A percentile compares a stretch with the other conserved stretches of the same genome.
Evolutionary conservation across 2,797 vertebrate genomes (phyloP).

Genomic region (Distichodus sexfasciatus): DNA sequence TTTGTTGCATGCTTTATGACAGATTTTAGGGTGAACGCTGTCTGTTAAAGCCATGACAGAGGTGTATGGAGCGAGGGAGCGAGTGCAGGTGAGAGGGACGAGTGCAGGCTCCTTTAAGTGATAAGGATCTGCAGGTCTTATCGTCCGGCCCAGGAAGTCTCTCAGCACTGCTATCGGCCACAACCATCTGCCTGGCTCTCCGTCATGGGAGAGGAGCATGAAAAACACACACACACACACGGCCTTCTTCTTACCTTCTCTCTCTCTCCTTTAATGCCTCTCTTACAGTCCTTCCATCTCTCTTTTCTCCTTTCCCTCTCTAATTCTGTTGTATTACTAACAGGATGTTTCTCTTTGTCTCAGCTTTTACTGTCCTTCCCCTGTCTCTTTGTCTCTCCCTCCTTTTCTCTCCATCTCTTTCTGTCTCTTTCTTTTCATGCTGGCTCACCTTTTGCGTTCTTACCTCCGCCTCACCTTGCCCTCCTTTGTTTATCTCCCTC

Average conservation of each 20-base stretch:
- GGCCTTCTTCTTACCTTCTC: neutral
- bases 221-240: conserved; percentile 17
- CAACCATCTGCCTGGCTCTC: conserved; percentile 72
- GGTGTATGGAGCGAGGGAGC: too few species aligned
- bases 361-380: neutral
- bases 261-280: neutral
- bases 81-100: conserved; percentile 59
- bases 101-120: conserved; percentile 68
- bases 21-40: too few species aligned
- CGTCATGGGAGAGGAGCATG: conserved; percentile 54
- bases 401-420: conserved; percentile 50
- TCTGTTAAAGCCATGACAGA: too few species aligned
- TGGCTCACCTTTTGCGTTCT: too few species aligned
- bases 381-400: neutral
- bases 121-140: conserved; percentile 76
- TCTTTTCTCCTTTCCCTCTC: neutral
- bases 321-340: too few species aligned
- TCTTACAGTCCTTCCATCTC: neutral
- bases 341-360: too few species aligned
- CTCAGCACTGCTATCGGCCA: conserved; percentile 68
- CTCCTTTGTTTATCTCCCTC: conserved; percentile 9
- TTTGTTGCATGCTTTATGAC: too few species aligned
- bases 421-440: conserved; percentile 38
- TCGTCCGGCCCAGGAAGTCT: conserved; percentile 76
- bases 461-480: too few species aligned